Conservation (phyloP, 2,797 vertebrate species). For the Brachyalestes nurse region DNA sequence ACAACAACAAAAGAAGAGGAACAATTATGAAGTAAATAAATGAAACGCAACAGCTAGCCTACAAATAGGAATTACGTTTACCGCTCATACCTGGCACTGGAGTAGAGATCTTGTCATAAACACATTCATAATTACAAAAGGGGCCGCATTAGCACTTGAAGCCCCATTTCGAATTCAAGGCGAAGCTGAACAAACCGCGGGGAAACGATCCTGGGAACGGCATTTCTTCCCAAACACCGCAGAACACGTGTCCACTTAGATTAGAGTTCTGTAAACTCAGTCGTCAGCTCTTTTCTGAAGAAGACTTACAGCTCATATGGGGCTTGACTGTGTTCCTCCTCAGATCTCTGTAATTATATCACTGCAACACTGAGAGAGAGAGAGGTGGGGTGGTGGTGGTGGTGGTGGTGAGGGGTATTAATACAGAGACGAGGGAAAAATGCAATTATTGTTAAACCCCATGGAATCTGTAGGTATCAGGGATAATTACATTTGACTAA, state of each 20-base stretch:
- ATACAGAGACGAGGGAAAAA: conserved; percentile 32
- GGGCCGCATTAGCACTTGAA: conserved; percentile 8
- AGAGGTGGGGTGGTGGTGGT: neutral
- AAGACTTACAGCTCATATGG: conserved; percentile 45
- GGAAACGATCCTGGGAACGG: conserved; percentile 60
- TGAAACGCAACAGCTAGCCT: neutral
- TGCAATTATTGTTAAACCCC: conserved; percentile 56
- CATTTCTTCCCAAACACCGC: conserved; percentile 60
- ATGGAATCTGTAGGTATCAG: conserved; percentile 57
- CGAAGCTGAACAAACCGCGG: conserved; percentile 52
- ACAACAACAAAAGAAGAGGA: neutral
- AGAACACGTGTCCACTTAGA: conserved; percentile 68
- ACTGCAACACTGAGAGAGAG: conserved; percentile 48
- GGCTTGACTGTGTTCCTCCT: conserved; percentile 51
- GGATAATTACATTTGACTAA: conserved; percentile 64
- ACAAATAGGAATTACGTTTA: conserved; percentile 30
- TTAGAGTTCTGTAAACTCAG: conserved; percentile 59
- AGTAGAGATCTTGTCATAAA: conserved; percentile 22
- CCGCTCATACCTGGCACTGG: conserved; percentile 4
- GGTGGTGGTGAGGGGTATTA: neutral
- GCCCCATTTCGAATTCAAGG: conserved; percentile 57
- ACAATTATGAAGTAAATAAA: neutral
- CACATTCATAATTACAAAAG: conserved; percentile 9
- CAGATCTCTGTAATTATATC: conserved; percentile 68
- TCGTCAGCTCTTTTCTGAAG: conserved; percentile 63